Evolutionary conservation across 2,888 invertebrate species (phyloP).

Genomic region (Philhelius pedissequus): DNA sequence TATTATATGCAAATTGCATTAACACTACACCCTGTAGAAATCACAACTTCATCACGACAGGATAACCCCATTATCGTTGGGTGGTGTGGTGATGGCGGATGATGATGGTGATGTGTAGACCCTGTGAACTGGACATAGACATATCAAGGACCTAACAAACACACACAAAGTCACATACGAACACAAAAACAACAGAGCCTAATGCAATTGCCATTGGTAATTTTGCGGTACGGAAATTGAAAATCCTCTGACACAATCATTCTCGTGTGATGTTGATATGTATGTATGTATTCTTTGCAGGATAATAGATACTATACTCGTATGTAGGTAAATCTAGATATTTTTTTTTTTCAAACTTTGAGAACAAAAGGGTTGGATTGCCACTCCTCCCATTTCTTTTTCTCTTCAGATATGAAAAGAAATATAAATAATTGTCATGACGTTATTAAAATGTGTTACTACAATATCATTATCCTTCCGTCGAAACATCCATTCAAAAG

Average conservation of each 20-base stretch:
- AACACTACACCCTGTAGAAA: conserved; percentile 65
- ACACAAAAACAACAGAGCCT: conserved; percentile 58
- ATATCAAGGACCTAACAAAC: neutral
- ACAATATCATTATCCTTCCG: conserved; percentile 64
- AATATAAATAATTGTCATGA: conserved; percentile 20
- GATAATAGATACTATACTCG: conserved; percentile 36
- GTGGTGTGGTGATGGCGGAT: neutral
- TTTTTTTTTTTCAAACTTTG: neutral
- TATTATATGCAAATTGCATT: conserved; percentile 69
- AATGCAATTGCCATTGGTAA: conserved; percentile 67
- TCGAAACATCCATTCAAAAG: too few species aligned
- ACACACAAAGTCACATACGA: neutral
- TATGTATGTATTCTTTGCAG: conserved; percentile 3
- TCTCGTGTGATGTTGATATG: neutral
- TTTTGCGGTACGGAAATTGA: conserved; percentile 66
- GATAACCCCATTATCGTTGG: conserved; percentile 62
- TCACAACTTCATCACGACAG: conserved; percentile 59
- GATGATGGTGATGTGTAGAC: neutral
- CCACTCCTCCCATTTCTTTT: neutral
- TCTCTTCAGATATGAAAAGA: neutral
- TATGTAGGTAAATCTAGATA: conserved; percentile 9
- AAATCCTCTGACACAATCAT: conserved; percentile 44
- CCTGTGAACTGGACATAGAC: neutral
- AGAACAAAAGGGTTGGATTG: neutral
- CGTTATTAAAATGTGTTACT: conserved; percentile 43